phyloP scores from a whole-genome alignment of 2,113 vertebrate species.

The Delphinus delphis region DNA sequence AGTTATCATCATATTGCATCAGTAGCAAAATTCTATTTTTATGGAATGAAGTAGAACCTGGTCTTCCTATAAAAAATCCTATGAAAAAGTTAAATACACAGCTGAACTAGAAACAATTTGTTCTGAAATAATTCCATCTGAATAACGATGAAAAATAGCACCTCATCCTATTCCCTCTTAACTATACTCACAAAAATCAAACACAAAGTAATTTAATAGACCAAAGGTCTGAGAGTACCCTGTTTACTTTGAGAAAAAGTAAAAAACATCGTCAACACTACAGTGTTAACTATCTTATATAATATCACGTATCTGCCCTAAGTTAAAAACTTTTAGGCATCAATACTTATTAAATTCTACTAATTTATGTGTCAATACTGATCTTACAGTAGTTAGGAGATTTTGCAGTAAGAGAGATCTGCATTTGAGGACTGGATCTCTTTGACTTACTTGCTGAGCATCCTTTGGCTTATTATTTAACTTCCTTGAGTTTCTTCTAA shows the following conservation, averaged over 20 bases:
- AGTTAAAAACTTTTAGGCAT: neutral
- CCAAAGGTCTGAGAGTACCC: neutral
- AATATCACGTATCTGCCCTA: neutral
- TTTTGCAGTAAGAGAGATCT: neutral
- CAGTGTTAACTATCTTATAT: neutral
- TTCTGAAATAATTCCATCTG: neutral
- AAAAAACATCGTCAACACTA: neutral
- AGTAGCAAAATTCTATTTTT: neutral
- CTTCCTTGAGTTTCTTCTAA: slow-evolving; percentile 11
- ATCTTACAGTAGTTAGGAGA: neutral
- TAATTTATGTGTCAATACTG: neutral
- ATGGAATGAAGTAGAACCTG: neutral
- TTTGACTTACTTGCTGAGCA: neutral
- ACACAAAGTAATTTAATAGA: neutral
- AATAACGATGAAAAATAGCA: neutral
- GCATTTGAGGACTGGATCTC: neutral
- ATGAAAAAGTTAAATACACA: neutral
- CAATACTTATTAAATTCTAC: neutral
- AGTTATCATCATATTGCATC: neutral
- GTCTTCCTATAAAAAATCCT: neutral
- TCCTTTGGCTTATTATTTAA: neutral
- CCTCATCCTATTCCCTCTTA: neutral
- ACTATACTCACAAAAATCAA: neutral
- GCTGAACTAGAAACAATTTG: neutral
- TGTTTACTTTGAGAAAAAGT: neutral